Percentiles rank a stretch among this genome's conserved stretches.
phyloP scores from a whole-genome alignment of 2,797 vertebrate species.

The Todus mexicanus region DNA sequence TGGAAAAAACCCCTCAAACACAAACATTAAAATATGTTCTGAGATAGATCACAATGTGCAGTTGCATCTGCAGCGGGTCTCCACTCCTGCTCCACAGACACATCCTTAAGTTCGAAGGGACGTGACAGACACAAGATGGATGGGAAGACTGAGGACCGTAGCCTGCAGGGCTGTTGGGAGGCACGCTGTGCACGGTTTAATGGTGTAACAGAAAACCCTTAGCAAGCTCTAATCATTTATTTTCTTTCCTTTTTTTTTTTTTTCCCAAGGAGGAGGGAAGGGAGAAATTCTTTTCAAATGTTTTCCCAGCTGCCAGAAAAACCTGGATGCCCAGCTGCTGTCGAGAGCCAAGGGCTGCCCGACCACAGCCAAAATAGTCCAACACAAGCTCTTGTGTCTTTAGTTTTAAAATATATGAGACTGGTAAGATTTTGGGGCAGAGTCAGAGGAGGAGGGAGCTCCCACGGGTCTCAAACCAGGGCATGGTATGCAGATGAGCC shows the following conservation, averaged over 20 bases:
- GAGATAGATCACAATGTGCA: neutral
- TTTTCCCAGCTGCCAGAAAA: neutral
- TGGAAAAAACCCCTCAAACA: neutral
- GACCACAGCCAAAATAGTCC: neutral
- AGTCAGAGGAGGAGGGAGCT: neutral
- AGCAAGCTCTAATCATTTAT: neutral
- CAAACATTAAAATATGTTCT: neutral
- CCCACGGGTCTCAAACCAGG: neutral
- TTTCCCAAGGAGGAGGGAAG: neutral
- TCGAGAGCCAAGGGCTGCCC: neutral
- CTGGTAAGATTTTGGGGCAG: neutral
- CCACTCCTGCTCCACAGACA: neutral
- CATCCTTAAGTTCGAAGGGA: neutral
- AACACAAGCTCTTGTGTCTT: too few relatives aligned
- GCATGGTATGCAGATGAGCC: neutral
- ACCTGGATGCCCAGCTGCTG: neutral
- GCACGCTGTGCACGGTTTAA: neutral
- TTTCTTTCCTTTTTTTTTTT: neutral
- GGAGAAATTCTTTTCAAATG: neutral
- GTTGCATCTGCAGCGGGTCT: neutral
- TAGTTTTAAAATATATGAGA: neutral
- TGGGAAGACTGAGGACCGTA: neutral
- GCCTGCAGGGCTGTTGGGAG: neutral
- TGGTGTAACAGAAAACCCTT: neutral
- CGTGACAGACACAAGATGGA: neutral